These are phyloP conservation scores for Unio pictorum DNA, from an alignment of 2,888 invertebrate species.

Conservation along the genomic window DNA sequence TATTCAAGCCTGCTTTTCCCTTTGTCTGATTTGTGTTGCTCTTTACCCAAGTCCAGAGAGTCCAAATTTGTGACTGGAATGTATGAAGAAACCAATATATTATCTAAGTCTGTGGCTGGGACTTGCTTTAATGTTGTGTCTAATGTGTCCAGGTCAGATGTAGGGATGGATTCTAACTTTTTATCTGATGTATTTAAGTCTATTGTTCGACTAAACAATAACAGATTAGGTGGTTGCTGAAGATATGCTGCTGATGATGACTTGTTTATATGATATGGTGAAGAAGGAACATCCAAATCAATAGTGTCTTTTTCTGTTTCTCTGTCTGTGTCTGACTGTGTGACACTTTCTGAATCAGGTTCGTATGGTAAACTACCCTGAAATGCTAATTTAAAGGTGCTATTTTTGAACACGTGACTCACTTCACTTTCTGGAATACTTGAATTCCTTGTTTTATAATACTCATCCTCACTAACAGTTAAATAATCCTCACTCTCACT, in stretches of 20 bases:
- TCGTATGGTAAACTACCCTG: constrained; percentile 19
- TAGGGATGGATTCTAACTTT: too few relatives aligned
- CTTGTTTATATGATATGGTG: constrained; percentile 27
- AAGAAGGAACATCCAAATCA: constrained; percentile 20
- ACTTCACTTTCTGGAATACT: constrained; percentile 35
- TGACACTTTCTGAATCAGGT: constrained; percentile 13
- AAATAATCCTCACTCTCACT: constrained; percentile 43
- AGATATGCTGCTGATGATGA: not conserved
- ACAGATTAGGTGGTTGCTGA: too few relatives aligned
- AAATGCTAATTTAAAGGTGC: constrained; percentile 36
- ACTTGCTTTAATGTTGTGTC: too few relatives aligned
- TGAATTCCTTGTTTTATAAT: constrained; percentile 21
- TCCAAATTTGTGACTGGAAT: too few relatives aligned
- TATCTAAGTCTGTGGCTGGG: too few relatives aligned
- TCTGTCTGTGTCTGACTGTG: constrained; percentile 27
- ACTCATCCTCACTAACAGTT: constrained; percentile 39
- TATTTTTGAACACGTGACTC: constrained; percentile 37
- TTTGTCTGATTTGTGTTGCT: too few relatives aligned
- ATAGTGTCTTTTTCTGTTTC: constrained; percentile 22
- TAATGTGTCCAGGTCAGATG: too few relatives aligned
- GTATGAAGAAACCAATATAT: too few relatives aligned
- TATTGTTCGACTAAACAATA: too few relatives aligned
- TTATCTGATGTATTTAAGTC: too few relatives aligned
- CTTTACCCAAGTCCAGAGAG: too few relatives aligned
- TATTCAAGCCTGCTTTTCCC: too few relatives aligned